Conservation (phyloP, 2,888 invertebrate genomes). For the Melanchra persicariae region DNA sequence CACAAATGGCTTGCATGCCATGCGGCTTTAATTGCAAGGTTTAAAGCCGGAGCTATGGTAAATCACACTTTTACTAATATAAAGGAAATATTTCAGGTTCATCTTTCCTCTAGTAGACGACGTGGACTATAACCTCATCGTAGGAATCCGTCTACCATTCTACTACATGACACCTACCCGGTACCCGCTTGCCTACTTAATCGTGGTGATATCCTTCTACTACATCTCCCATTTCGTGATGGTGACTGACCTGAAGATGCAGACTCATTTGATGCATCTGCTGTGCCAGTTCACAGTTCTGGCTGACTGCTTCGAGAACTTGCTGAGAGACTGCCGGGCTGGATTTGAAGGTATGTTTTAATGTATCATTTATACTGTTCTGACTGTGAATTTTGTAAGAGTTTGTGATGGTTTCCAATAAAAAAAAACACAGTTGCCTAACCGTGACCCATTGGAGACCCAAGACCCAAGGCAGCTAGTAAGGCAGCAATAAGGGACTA, state of each 20-base stretch:
- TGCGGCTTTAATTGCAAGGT: neutral
- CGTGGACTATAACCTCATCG: conserved; percentile 81
- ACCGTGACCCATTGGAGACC: too few species aligned
- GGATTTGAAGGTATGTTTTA: conserved; percentile 70
- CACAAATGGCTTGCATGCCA: neutral
- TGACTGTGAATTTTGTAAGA: too few species aligned
- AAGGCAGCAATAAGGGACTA: neutral
- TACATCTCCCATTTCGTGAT: conserved; percentile 82
- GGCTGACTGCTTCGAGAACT: conserved; percentile 80
- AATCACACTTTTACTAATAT: neutral
- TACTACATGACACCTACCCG: conserved; percentile 69
- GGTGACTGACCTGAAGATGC: conserved; percentile 81
- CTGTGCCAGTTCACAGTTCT: conserved; percentile 82
- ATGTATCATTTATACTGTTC: too few species aligned
- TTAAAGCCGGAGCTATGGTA: too few species aligned
- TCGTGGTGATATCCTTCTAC: conserved; percentile 72
- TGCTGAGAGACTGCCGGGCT: conserved; percentile 74
- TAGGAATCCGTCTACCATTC: conserved; percentile 77
- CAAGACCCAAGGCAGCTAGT: too few species aligned
- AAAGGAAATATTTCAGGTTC: conserved; percentile 70
- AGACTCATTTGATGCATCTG: conserved; percentile 80
- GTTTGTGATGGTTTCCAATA: too few species aligned
- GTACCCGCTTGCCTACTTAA: conserved; percentile 75
- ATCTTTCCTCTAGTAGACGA: conserved; percentile 81
- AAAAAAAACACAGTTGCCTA: too few species aligned